Percentiles rank a stretch among this genome's conserved stretches.
Evolutionary conservation across 1,140 invertebrate genomes (phyloP).

Genomic region (Drosophila varians): DNA sequence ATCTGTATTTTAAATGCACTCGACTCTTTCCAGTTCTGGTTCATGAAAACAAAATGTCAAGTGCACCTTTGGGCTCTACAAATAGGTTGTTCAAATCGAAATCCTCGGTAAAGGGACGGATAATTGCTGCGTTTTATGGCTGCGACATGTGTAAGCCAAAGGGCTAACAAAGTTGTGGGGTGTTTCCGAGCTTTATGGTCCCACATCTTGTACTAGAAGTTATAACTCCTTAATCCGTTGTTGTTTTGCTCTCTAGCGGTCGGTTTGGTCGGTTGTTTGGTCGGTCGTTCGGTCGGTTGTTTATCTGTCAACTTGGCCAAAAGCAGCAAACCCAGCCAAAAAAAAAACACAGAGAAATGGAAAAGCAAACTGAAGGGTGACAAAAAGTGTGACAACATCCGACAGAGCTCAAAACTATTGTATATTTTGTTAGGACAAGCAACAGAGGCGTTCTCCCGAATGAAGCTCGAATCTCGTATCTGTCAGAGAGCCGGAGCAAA

Average conservation of each 20-base stretch:
- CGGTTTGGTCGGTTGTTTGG: constrained; percentile 1
- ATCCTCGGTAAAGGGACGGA: background rate
- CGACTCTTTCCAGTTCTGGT: constrained; percentile 1
- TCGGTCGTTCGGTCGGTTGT: constrained; percentile 9
- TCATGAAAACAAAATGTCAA: constrained; percentile 3
- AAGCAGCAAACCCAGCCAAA: constrained; percentile 13
- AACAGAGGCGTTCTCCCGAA: constrained; percentile 16
- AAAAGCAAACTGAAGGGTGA: constrained; percentile 12
- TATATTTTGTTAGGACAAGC: constrained; percentile 13
- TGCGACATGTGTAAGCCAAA: constrained; percentile 42
- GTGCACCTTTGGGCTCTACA: constrained; percentile 3
- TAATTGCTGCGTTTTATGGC: constrained; percentile 29
- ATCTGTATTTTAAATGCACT: background rate
- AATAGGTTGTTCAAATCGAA: constrained; percentile 12
- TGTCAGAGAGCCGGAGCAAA: constrained; percentile 16
- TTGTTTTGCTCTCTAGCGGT: constrained; percentile 12
- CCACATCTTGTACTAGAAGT: constrained; percentile 34
- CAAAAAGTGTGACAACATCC: constrained; percentile 35
- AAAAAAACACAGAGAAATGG: background rate
- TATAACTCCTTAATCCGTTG: constrained; percentile 45
- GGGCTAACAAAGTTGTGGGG: constrained; percentile 24
- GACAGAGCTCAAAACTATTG: constrained; percentile 34
- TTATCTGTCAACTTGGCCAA: constrained; percentile 32
- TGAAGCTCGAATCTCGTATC: constrained; percentile 15
- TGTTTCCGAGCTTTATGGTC: constrained; percentile 16